Percentiles rank a stretch among this genome's conserved stretches.
These are phyloP conservation scores for Tribolium madens DNA, from an alignment of 1,140 invertebrate genomes.

Conservation along the genomic window DNA sequence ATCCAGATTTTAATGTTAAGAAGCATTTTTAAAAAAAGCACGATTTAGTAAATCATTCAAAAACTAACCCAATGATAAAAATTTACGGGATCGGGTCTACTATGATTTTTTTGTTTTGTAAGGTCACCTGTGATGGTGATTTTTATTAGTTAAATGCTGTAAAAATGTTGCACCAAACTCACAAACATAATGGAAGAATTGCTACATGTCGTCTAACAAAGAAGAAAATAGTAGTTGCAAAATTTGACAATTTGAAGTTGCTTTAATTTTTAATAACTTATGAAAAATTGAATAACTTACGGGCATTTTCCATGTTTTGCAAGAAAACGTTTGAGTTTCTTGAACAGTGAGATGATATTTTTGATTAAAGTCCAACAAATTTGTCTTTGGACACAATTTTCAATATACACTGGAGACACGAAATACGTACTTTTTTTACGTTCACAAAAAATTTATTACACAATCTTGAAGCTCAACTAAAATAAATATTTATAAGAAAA, in stretches of 20 bases:
- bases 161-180: slow-evolving; percentile 21
- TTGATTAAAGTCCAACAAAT: slow-evolving; percentile 18
- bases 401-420: slow-evolving; percentile 13
- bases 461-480: slow-evolving; percentile 17
- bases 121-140: no score
- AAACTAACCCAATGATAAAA: no score
- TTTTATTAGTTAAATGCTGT: no score
- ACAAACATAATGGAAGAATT: background rate
- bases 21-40: background rate
- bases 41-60: no score
- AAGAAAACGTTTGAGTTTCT: slow-evolving; percentile 52
- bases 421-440: slow-evolving; percentile 23
- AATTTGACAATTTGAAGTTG: slow-evolving; percentile 31
- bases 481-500: background rate
- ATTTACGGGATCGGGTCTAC: no score
- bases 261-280: slow-evolving; percentile 17
- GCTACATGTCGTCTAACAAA: slow-evolving; percentile 22
- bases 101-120: background rate
- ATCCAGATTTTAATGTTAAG: background rate
- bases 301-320: slow-evolving; percentile 44
- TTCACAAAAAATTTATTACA: slow-evolving; percentile 15
- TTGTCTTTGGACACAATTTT: slow-evolving; percentile 26
- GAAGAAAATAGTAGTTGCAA: slow-evolving; percentile 31
- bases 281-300: slow-evolving; percentile 47
- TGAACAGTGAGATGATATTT: slow-evolving; percentile 33